Evolutionary conservation across 2,888 invertebrate species (phyloP).

Genomic region (Apoderus coryli): DNA sequence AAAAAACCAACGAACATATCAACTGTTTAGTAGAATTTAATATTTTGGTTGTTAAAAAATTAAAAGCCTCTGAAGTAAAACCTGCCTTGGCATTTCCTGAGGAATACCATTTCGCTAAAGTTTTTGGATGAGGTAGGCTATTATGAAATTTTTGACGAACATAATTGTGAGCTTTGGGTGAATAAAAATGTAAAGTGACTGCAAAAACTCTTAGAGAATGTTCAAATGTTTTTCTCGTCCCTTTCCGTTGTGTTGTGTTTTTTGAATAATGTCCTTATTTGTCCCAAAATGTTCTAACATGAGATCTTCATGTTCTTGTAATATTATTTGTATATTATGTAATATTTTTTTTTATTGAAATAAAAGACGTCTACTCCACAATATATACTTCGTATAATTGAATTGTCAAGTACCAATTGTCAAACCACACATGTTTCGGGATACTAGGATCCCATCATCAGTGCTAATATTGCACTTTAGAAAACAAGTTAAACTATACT

Average conservation of each 20-base stretch:
- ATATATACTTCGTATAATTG: too few relatives aligned
- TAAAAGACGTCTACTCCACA: too few relatives aligned
- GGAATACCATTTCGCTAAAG: slow-evolving; percentile 13
- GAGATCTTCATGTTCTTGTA: slow-evolving; percentile 8
- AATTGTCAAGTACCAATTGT: too few relatives aligned
- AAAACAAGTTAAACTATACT: too few relatives aligned
- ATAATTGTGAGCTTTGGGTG: slow-evolving; percentile 12
- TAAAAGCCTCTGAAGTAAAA: slow-evolving; percentile 14
- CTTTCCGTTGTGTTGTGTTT: background rate
- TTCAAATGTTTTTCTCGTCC: slow-evolving; percentile 5
- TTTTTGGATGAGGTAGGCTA: slow-evolving; percentile 13
- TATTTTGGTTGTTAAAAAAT: slow-evolving; percentile 13
- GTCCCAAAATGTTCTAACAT: slow-evolving; percentile 9
- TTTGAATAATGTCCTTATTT: slow-evolving; percentile 9
- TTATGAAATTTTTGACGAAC: slow-evolving; percentile 13
- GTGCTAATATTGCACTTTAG: too few relatives aligned
- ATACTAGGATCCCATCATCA: too few relatives aligned
- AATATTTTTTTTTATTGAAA: too few relatives aligned
- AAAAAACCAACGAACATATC: slow-evolving; percentile 16
- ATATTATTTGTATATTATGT: too few relatives aligned
- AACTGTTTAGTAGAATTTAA: slow-evolving; percentile 6
- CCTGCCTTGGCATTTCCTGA: slow-evolving; percentile 13
- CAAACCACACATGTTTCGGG: too few relatives aligned
- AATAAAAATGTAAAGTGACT: slow-evolving; percentile 10
- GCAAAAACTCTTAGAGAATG: slow-evolving; percentile 9